Base-by-base conservation (phyloP, 2,797 vertebrate species). In the Acipenser ruthenus region DNA sequence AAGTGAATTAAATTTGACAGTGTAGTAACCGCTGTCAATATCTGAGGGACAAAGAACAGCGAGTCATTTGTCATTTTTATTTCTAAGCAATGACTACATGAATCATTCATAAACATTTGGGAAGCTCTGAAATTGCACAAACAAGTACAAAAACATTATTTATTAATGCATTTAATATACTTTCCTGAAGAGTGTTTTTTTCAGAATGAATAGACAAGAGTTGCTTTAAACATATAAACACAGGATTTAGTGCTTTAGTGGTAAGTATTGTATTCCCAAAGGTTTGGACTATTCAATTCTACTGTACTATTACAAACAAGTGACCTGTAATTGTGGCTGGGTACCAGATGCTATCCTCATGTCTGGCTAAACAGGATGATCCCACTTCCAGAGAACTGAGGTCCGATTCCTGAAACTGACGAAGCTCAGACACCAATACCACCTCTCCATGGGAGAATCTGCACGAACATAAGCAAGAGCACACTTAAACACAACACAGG, bases 271-370 rank as follows among this genome's bases (percentile, higher is more conserved):
- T 37, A 37, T 37, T 37, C 23, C 23, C 23, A 37, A 37, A 37
- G 23, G 23, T 37, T 37, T 37, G 23, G 23, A 37, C 23, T 37
- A 37, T 37, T 37, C 23, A 37, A 4, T 37, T 37, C 23, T 37
- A 37, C 23, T 37, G 23, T 37, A 37, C 23, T 37, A 37, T 37
- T 50, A 63, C 50, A 6, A 51, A n/a, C 10, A 49, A 18, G 61
- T 23, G 84, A 94, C 97, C 96, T 13, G 84, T 92, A 75, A 98
- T 93, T 76, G 77, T 93, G 47, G 94, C 95, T 0, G 93, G 76
- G 71, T 98, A 93, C 97, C 97, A 99, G 70, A 99, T 95, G 2
- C 93, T 90, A 0, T 99, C 96, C 4, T 92, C 91, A 52, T 94
- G 92, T 12, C 91, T 92, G 1, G 88, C 89, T 82, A 98, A 83